These are phyloP conservation scores for Glaucomys volans DNA, from an alignment of 2,113 vertebrate genomes.

Conservation along the genomic window DNA sequence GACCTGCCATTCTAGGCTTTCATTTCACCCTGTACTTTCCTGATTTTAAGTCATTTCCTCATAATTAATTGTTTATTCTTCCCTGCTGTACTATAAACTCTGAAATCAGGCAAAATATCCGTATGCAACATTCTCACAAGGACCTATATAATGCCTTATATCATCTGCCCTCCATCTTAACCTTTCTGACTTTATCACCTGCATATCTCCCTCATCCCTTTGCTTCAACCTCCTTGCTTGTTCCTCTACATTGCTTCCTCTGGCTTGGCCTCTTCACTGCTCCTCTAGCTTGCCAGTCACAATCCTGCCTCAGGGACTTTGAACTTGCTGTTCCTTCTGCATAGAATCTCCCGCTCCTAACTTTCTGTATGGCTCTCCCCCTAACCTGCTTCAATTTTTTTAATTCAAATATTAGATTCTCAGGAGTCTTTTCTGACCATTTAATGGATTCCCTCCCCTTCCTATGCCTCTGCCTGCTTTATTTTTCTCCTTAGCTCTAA, in stretches of 20 bases:
- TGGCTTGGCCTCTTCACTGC: neutral
- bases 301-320: neutral
- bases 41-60: neutral
- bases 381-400: neutral
- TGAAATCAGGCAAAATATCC: neutral
- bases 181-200: neutral
- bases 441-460: neutral
- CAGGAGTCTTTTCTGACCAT: neutral
- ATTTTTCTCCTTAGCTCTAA: neutral
- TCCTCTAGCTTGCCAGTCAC: neutral
- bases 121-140: neutral
- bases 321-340: neutral
- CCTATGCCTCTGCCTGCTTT: neutral
- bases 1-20: neutral
- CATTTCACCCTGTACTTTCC: neutral
- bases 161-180: neutral
- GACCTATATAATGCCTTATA: rapidly evolving
- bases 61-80: neutral
- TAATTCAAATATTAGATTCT: neutral
- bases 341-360: neutral
- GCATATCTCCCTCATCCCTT: neutral
- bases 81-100: neutral
- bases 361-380: neutral
- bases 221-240: neutral
- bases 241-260: neutral